Evolutionary conservation across 2,113 vertebrate species (phyloP), one percentile per base, ranked within the genome.

Genomic region (Hyperoodon ampullatus): DNA sequence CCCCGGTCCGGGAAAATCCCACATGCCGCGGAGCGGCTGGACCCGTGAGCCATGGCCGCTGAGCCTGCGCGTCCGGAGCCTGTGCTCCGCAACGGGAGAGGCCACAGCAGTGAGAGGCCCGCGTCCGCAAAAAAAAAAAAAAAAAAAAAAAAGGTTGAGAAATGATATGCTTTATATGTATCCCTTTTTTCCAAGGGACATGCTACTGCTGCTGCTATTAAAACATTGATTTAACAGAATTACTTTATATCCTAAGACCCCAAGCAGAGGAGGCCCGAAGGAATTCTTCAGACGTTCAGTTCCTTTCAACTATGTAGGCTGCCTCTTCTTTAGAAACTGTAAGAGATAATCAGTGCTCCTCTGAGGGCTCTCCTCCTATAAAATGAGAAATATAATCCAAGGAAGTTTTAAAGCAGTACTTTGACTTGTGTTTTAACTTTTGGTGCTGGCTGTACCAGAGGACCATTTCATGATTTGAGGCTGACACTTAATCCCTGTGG

Each of bases 331-430:
- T 77, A 88, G 81, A 96, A 94, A 94, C 24, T 0, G 0, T 21
- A 30, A 55, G 39, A 87, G 28, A 78, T 71, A 66, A 90, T 75
- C 33, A 71, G 13, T 85, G 30, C 39, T 60, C 6, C 89, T 68
- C 53, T 66, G 39, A 90, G 33, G 19, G 6, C 13, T 66, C 35
- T 70, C 5, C 50, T 87, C 24, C 19, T 55, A 71, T n/a, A 88
- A 65, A 95, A 80, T 42, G 42, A 87, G 47, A 83, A 85, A n/a
- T 53, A 77, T 58, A 94, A 87, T 90, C 30, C 19, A n/a, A 65
- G 24, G 28, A 80, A 70, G 11, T 68, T 70, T 90, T 72, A 86
- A 88, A 95, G 44, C 9, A 35, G 5, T 68, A 42, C 15, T 72
- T 85, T 47, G 55, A 70, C 15, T 39, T 93, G 82, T 61, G 24